Base-by-base conservation (phyloP, 1,140 invertebrate species). In the Euwallacea similis region DNA sequence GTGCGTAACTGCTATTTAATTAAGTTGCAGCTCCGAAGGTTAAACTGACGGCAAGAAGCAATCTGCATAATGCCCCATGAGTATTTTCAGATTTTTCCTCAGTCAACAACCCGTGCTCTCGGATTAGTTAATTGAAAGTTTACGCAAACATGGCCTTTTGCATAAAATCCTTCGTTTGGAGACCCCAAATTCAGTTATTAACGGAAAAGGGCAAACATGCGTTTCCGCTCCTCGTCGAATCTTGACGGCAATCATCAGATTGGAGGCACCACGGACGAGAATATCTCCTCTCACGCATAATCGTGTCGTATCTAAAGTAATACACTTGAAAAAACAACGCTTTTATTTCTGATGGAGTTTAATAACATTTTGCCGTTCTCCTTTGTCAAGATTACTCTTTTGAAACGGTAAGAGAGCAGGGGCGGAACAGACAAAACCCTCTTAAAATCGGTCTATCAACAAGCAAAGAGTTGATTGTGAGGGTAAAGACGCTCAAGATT, bases 161-260 rank as follows among this genome's bases (percentile, higher is more conserved):
- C 69, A 71, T 71, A 71, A 71, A 64, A 65, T 71, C 53, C 9
- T 65, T 42, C 42, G 42, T 46, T 65, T 46, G 54, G 55, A 53
- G 16, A 58, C 61, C 62, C 61, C 69, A 16, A 33, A 59, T 33
- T 42, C 42, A 11, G 43, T 33, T 47, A 65, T 71, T 71, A 71
- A 71, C 64, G 69, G 43, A 71, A 71, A 71, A 73, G 44, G 54
- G 44, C 56, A 66, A 74, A 72, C 61, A 74, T 71, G 66, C 73
- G 67, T 67, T 73, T 70, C 62, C 68, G 50, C 73, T 76, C 53
- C 62, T 54, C 67, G 68, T 54, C 21, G 21, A 33, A 33, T 33
- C 70, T 65, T 75, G 74, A 74, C 73, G 77, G 79, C 78, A 81
- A 80, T 80, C 79, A 77, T 75, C 75, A 78, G 77, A 81, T 80